phyloP scores from a whole-genome alignment of 2,113 vertebrate genomes.

The Arizona elegans region DNA sequence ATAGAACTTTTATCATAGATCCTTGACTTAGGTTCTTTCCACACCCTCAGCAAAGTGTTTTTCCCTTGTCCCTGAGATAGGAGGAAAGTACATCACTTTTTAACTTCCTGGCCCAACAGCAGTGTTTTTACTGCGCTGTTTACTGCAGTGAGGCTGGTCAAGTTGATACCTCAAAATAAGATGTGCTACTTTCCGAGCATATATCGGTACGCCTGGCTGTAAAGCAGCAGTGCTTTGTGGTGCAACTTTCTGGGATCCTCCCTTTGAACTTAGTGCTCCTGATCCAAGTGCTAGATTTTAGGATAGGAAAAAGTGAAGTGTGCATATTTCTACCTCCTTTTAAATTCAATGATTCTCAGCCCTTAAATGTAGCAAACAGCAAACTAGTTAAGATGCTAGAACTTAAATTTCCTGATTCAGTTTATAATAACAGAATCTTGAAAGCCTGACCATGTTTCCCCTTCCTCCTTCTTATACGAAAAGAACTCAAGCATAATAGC shows the following conservation, averaged over 20 bases:
- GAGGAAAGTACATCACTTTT: not conserved
- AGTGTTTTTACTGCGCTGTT: not conserved
- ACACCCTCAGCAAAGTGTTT: not conserved
- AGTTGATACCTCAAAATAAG: not conserved
- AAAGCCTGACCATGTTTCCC: not conserved
- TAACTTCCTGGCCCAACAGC: not conserved
- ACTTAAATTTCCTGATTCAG: not conserved
- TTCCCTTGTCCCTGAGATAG: not conserved
- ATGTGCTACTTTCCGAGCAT: not conserved
- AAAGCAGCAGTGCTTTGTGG: not conserved
- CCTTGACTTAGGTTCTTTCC: not conserved
- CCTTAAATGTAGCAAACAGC: not conserved
- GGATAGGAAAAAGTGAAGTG: not conserved
- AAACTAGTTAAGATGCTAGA: too few relatives aligned
- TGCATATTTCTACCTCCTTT: not conserved
- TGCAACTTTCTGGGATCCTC: not conserved
- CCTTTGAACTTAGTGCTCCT: not conserved
- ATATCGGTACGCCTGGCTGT: not conserved
- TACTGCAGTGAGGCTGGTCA: not conserved
- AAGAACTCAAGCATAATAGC: not conserved
- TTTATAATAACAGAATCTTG: not conserved
- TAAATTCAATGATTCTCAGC: not conserved
- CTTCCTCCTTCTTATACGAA: not conserved
- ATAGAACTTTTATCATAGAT: not conserved
- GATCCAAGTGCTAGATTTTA: not conserved